These are phyloP conservation scores for Stomatorhinus ivindoensis DNA, from an alignment of 2,113 vertebrate species.

Conservation along the genomic window DNA sequence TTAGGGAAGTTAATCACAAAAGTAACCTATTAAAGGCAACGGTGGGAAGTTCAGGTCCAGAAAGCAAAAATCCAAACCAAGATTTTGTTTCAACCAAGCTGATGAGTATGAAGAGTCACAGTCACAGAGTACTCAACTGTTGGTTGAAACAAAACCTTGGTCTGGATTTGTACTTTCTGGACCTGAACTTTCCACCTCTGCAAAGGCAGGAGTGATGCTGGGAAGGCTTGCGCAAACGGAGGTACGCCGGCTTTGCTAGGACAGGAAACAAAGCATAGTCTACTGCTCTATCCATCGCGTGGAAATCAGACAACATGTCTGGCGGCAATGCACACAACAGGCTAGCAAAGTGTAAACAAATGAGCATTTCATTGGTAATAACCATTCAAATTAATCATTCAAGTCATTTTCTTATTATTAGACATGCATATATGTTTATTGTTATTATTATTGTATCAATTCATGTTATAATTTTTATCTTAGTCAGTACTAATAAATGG, in stretches of 20 bases:
- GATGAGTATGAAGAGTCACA: too few species aligned
- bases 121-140: too few species aligned
- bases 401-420: not conserved
- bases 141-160: too few species aligned
- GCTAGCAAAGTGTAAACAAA: not conserved
- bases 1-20: too few species aligned
- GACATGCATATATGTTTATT: not conserved
- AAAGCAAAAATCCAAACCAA: too few species aligned
- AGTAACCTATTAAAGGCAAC: too few species aligned
- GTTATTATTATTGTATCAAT: not conserved
- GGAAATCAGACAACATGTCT: slow-evolving; percentile 47
- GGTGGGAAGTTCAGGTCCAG: too few species aligned
- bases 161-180: too few species aligned
- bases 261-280: slow-evolving; percentile 56
- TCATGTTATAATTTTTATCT: not conserved
- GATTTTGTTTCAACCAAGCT: too few species aligned
- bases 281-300: slow-evolving; percentile 40
- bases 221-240: slow-evolving; percentile 55
- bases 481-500: not conserved
- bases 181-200: slow-evolving; percentile 11
- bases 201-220: slow-evolving; percentile 15
- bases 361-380: not conserved
- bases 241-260: slow-evolving; percentile 53
- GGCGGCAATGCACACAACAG: slow-evolving; percentile 20
- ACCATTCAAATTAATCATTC: not conserved